These are phyloP conservation scores for Nannoperca obscura DNA, from an alignment of 2,797 vertebrate species.

Conservation along the genomic window DNA sequence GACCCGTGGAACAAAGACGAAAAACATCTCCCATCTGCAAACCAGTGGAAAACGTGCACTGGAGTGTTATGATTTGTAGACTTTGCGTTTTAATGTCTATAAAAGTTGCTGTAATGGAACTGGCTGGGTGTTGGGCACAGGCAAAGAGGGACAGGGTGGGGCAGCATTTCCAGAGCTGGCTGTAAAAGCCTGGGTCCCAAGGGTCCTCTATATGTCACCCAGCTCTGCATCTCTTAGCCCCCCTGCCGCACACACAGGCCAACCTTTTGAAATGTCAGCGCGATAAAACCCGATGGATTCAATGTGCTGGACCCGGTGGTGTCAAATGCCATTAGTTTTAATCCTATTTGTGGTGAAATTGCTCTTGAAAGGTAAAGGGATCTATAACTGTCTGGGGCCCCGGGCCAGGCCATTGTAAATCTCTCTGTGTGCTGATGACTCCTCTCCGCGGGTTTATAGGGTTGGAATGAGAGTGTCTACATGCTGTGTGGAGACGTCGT, in stretches of 20 bases:
- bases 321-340: slow-evolving; percentile 88
- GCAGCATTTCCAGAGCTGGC: slow-evolving; percentile 60
- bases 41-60: slow-evolving; percentile 38
- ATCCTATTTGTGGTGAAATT: slow-evolving; percentile 84
- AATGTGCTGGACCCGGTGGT: slow-evolving; percentile 76
- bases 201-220: slow-evolving; percentile 77
- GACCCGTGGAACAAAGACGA: slow-evolving; percentile 51
- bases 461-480: slow-evolving; percentile 61
- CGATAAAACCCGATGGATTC: slow-evolving; percentile 82
- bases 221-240: slow-evolving; percentile 66
- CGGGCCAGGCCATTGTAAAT: slow-evolving; percentile 73
- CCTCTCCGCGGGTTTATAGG: slow-evolving; percentile 67
- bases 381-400: slow-evolving; percentile 79
- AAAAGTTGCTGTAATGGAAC: slow-evolving; percentile 74
- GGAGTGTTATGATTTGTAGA: slow-evolving; percentile 72
- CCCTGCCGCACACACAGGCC: slow-evolving; percentile 65
- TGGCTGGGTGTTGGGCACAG: slow-evolving; percentile 34
- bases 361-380: slow-evolving; percentile 85
- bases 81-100: slow-evolving; percentile 71
- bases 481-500: slow-evolving; percentile 55
- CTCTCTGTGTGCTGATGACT: slow-evolving; percentile 74
- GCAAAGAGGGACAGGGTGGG: not conserved
- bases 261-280: slow-evolving; percentile 88
- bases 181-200: slow-evolving; percentile 75
- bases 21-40: slow-evolving; percentile 43